These are phyloP conservation scores for Spilarctia lutea DNA, from an alignment of 2,888 invertebrate species.

Conservation along the genomic window DNA sequence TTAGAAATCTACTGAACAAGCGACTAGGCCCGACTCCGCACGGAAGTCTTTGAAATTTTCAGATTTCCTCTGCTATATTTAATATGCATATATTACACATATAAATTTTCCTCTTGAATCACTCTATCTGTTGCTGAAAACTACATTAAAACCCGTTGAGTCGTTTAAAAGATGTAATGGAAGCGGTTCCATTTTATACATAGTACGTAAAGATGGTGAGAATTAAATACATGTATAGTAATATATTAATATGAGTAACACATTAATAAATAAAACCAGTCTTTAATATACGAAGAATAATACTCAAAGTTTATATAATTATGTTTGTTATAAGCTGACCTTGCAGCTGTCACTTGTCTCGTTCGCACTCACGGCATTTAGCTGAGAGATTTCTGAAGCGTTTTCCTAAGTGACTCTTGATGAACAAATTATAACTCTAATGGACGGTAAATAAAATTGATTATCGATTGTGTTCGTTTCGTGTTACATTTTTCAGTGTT, in stretches of 20 bases:
- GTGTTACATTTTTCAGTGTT: conserved; percentile 70
- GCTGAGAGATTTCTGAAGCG: conserved; percentile 71
- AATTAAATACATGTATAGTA: conserved; percentile 7
- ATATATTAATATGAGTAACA: conserved; percentile 21
- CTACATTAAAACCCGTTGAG: no score
- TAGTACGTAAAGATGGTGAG: not conserved
- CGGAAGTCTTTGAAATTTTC: no score
- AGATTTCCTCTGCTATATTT: no score
- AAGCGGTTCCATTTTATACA: no score
- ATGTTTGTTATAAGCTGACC: conserved; percentile 76
- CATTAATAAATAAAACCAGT: conserved; percentile 44
- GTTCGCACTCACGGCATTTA: conserved; percentile 62
- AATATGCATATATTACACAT: no score
- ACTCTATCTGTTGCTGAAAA: no score
- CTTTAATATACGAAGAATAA: conserved; percentile 48
- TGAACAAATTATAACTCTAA: conserved; percentile 59
- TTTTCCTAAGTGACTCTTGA: conserved; percentile 70
- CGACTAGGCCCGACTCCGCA: no score
- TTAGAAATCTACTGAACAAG: no score
- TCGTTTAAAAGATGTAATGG: no score
- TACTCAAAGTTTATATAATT: conserved; percentile 49
- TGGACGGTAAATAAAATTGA: conserved; percentile 47
- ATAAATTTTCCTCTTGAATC: no score
- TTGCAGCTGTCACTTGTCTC: conserved; percentile 67
- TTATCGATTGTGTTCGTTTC: conserved; percentile 57